Conservation (phyloP, 1,140 invertebrate species). For the Rhysida immarginata region DNA sequence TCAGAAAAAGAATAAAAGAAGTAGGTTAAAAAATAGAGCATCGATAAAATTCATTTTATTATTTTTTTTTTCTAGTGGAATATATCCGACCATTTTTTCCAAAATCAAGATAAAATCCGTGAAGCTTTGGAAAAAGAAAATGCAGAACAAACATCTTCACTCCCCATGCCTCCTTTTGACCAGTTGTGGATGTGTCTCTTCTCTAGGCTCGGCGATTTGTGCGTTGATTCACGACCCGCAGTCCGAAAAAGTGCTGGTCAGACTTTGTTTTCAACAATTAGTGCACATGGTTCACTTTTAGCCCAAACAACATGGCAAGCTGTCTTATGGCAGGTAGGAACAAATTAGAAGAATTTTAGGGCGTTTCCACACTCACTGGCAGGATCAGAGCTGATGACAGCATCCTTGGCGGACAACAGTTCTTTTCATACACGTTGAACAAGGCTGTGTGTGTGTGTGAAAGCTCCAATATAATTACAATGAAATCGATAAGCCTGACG, state of each 20-base stretch:
- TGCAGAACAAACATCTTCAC: slow-evolving; percentile 55
- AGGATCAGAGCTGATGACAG: too few relatives aligned
- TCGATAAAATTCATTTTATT: too few relatives aligned
- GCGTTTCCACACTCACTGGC: too few relatives aligned
- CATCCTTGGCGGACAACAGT: too few relatives aligned
- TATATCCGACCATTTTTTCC: slow-evolving; percentile 90
- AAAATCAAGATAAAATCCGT: slow-evolving; percentile 78
- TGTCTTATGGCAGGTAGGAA: slow-evolving; percentile 53
- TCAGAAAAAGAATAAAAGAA: too few relatives aligned
- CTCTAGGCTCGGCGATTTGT: slow-evolving; percentile 73
- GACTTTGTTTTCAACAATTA: slow-evolving; percentile 93
- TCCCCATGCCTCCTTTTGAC: slow-evolving; percentile 78
- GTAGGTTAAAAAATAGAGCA: too few relatives aligned
- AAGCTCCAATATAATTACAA: too few relatives aligned
- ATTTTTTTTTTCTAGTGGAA: slow-evolving; percentile 61
- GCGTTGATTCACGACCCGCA: slow-evolving; percentile 85
- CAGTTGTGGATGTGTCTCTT: slow-evolving; percentile 92
- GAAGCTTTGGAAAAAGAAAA: slow-evolving; percentile 47
- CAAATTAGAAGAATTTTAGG: too few relatives aligned
- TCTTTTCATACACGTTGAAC: too few relatives aligned
- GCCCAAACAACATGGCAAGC: slow-evolving; percentile 79
- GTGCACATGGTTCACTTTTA: slow-evolving; percentile 78
- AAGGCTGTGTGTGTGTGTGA: too few relatives aligned
- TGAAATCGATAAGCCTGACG: too few relatives aligned
- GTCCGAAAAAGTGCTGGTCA: slow-evolving; percentile 96